Base-by-base conservation (phyloP, 1,140 invertebrate species). In the Alviniconcha marisindica region DNA sequence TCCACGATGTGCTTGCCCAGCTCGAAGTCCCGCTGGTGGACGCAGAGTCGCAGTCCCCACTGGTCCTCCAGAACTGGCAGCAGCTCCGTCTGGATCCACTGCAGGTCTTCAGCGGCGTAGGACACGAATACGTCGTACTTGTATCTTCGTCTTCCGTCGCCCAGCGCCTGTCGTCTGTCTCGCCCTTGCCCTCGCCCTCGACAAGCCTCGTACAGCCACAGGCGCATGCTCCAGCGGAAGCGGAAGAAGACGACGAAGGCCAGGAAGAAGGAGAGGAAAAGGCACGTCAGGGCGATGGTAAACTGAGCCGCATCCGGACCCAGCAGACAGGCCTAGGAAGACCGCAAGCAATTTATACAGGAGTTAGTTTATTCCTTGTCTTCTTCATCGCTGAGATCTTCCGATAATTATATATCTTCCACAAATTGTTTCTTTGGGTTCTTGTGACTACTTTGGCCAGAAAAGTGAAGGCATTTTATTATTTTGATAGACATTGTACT, bases 21-120 rank as follows among this genome's bases (percentile, higher is more conserved):
- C 5, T 74, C 42, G 44, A 89, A 91, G 80, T 91, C 85, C 51
- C 88, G 77, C 44, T 90, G 84, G 54, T 89, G 88, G 1, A 90
- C 44, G 77, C 90, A 91, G 21, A 90, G 81, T 5, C 60, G 44
- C 21, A 86, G 42, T 1, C 78, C 60, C 18, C 74, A 33, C 36
- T 85, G 42, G 3, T 77, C 48, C 33, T 87, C 87, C 14, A 88
- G 18, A n/a, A 48, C 40, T n/a, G 80, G 54, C 28, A 85, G 18
- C 10, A 88, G 54, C 44, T 77, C 79, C 24, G 56, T 33, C 71
- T 77, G 44, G 0, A 88, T 83, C 83, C 86, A 88, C 4, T 54
- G 44, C 33, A 54, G 36, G 60, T 88, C 83, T 7, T 78, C 81
- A 7, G 76, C 78, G 18, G 38, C 74, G 81, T 85, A 88, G 0